A percentile compares a stretch with the other conserved stretches of the same genome.
Evolutionary conservation across 1,140 invertebrate species (phyloP).

Genomic region (Zaprionus camerounensis): DNA sequence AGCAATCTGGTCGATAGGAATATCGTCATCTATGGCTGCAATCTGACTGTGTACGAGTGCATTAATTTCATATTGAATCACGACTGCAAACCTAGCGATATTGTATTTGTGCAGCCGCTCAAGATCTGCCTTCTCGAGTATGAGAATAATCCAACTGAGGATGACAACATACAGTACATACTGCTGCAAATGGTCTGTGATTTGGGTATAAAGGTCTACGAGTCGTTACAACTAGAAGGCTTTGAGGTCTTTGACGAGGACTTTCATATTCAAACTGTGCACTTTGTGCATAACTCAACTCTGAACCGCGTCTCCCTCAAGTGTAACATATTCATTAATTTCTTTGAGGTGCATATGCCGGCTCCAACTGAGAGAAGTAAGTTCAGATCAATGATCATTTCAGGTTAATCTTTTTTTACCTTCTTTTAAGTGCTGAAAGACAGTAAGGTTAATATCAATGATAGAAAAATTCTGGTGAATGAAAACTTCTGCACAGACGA

Average conservation of each 20-base stretch:
- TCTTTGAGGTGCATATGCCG: conserved; percentile 14
- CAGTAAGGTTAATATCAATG: neutral
- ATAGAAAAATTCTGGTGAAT: conserved; percentile 50
- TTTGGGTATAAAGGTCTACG: conserved; percentile 41
- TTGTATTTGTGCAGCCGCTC: conserved; percentile 50
- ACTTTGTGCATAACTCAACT: conserved; percentile 21
- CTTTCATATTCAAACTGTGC: conserved; percentile 15
- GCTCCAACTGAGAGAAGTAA: conserved; percentile 5
- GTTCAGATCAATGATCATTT: neutral
- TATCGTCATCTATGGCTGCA: conserved; percentile 52
- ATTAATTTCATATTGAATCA: conserved; percentile 60
- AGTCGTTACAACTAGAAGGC: neutral
- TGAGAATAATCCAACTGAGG: conserved; percentile 33
- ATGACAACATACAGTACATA: conserved; percentile 41
- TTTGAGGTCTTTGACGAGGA: conserved; percentile 4
- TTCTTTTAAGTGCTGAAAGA: conserved; percentile 20
- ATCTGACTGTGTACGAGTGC: conserved; percentile 52
- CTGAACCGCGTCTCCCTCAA: neutral
- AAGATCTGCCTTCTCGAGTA: neutral
- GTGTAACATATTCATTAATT: conserved; percentile 63
- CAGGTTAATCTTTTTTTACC: neutral
- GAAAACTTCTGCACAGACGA: conserved; percentile 49
- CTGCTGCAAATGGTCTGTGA: conserved; percentile 49
- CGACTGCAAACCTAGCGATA: conserved; percentile 6
- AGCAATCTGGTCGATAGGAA: neutral